Evolutionary conservation across 2,797 vertebrate species (phyloP), one percentile per base, ranked within the genome.

Genomic region (Acipenser transmontanus): DNA sequence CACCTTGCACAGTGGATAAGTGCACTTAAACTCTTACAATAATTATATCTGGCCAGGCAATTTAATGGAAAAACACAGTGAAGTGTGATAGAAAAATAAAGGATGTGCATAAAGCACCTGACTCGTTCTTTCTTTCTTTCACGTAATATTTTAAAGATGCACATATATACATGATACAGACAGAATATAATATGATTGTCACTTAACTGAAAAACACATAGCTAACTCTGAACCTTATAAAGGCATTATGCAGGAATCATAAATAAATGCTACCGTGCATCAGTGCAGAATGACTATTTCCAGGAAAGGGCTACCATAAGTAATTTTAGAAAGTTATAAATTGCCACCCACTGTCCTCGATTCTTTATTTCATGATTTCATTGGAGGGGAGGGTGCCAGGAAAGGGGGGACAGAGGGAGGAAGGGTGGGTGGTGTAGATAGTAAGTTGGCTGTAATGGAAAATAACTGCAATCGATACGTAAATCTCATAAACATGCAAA

Each of bases 1-100:
- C 66, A 67, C 50, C 65, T 6, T 7, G 49, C 3, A 65, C 61
- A 50, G 49, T 8, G 10, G 64, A 59, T 17, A 62, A 66, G 59
- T 67, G 71, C 63, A 61, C 71, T 62, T 71, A 63, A 71, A 68
- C 63, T 57, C 70, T 54, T 12, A 11, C 6, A 64, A 59, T 64
- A 69, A 73, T 75, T 68, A 71, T 61, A 67, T 66, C 61, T 68
- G 70, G 50, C 50, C 20, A 48, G n/a, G 50, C 47, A 47, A 49
- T 47, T 49, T 65, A 48, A 11, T 61, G 14, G 56, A 47, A 51
- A 68, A 64, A 59, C 50, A 49, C 47, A 14, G 47, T 61, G 59
- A 52, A 60, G 54, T 57, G 6, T 11, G 54, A 57, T 14, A 13
- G 2, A 11, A 57, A 11, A 65, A 47, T 34, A 12, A 17, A 63